phyloP scores from a whole-genome alignment of 2,888 invertebrate genomes.

The Patella depressa region DNA sequence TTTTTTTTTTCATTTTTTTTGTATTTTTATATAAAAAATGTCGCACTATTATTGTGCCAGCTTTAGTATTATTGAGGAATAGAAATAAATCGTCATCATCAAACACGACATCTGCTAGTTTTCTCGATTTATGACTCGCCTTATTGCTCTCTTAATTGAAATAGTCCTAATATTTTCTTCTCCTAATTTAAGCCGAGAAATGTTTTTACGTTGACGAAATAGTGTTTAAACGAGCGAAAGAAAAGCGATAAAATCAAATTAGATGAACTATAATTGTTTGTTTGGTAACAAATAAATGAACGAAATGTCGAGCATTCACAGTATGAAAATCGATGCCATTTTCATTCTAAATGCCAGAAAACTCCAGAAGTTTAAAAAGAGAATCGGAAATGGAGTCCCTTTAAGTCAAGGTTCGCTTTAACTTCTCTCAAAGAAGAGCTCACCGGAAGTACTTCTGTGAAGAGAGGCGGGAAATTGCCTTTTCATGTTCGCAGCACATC shows the following conservation, averaged over 20 bases:
- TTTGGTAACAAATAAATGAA: conserved; percentile 9
- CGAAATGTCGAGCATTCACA: neutral
- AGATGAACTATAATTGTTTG: neutral
- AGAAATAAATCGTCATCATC: too few species aligned
- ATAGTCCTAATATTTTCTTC: too few species aligned
- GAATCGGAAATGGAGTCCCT: conserved; percentile 22
- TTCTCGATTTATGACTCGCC: too few species aligned
- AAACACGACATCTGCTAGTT: too few species aligned
- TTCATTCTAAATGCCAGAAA: neutral
- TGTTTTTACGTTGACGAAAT: too few species aligned
- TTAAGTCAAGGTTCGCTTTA: conserved; percentile 6
- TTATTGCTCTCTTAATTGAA: too few species aligned
- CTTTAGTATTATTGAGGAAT: too few species aligned
- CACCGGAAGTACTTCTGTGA: conserved; percentile 16
- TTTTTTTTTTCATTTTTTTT: too few species aligned
- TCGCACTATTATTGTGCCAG: too few species aligned
- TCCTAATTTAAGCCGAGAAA: too few species aligned
- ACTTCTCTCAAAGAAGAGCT: conserved; percentile 10
- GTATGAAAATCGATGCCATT: neutral
- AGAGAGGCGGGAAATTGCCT: conserved; percentile 23
- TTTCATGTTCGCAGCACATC: conserved; percentile 26
- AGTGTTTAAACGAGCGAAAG: neutral
- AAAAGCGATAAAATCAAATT: neutral
- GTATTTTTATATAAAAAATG: too few species aligned
- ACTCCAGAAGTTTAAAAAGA: conserved; percentile 4